These are phyloP conservation scores for Phataginus tetradactyla DNA, from an alignment of 2,797 vertebrate species.

Conservation along the genomic window DNA sequence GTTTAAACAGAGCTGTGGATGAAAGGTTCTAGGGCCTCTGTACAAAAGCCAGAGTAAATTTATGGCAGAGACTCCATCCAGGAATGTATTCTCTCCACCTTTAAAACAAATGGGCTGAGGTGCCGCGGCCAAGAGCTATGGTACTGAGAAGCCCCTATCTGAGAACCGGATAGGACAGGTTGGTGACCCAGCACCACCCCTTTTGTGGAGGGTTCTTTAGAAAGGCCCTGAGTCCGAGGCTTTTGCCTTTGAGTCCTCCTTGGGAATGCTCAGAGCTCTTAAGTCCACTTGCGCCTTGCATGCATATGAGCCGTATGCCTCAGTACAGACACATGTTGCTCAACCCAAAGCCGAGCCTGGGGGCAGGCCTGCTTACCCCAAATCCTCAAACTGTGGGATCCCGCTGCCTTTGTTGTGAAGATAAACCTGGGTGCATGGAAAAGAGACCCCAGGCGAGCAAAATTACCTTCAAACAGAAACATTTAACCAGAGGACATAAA, in stretches of 20 bases:
- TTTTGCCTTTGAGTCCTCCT: not conserved
- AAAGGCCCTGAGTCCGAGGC: not conserved
- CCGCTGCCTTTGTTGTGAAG: not conserved
- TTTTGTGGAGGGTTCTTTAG: not conserved
- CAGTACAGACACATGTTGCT: rapidly evolving
- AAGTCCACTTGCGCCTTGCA: not conserved
- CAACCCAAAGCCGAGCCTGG: not conserved
- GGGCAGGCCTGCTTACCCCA: not conserved
- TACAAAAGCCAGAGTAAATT: conserved; percentile 75
- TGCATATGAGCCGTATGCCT: not conserved
- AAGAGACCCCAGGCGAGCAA: not conserved
- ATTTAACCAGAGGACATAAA: not conserved
- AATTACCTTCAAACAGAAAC: not conserved
- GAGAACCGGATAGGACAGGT: not conserved
- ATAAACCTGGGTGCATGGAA: not conserved
- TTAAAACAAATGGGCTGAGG: conserved; percentile 60
- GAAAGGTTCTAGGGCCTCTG: conserved; percentile 42
- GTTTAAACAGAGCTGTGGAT: conserved; percentile 72
- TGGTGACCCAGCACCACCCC: not conserved
- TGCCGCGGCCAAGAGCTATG: not conserved
- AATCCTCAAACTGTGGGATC: not conserved
- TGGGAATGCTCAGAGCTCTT: not conserved
- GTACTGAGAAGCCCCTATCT: not conserved
- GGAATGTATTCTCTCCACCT: conserved; percentile 66
- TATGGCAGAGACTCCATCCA: conserved; percentile 20